Conservation (phyloP, 2,797 vertebrate genomes). For the Botia kubotai region DNA sequence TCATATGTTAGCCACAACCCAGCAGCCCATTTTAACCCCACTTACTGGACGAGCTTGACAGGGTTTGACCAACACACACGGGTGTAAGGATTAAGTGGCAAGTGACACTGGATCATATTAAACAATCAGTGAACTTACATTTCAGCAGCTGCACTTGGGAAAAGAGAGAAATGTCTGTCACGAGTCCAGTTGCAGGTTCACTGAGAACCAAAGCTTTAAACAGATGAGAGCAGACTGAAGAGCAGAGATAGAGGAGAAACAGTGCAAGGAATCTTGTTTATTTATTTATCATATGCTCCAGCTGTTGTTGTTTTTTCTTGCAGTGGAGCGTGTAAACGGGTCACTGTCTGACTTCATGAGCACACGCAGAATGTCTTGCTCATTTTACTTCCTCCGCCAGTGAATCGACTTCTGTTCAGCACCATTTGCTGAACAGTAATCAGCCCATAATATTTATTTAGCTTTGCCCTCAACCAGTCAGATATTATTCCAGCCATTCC, state of each 20-base stretch:
- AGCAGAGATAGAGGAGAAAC: slow-evolving; percentile 7
- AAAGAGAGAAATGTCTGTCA: not conserved
- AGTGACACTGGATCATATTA: slow-evolving; percentile 18
- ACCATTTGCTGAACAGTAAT: no score
- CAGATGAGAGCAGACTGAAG: slow-evolving; percentile 41
- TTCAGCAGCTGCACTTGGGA: slow-evolving; percentile 2
- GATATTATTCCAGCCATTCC: not conserved
- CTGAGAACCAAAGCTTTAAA: not conserved
- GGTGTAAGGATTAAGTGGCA: slow-evolving; percentile 19
- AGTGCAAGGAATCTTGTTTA: no score
- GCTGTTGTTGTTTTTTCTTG: slow-evolving; percentile 78
- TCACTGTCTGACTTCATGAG: slow-evolving; percentile 61
- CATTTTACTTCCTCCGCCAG: not conserved
- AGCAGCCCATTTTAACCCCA: slow-evolving; percentile 16
- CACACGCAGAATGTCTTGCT: slow-evolving; percentile 18
- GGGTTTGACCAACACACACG: slow-evolving; percentile 8
- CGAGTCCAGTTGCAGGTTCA: slow-evolving; percentile 44
- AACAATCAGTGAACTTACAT: slow-evolving; percentile 14
- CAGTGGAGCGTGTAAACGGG: slow-evolving; percentile 71
- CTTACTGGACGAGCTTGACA: slow-evolving; percentile 9
- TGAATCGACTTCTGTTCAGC: not conserved
- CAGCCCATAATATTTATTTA: not conserved
- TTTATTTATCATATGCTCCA: slow-evolving; percentile 68
- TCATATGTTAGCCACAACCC: slow-evolving; percentile 29
- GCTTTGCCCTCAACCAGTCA: not conserved